Evolutionary conservation across 1,140 invertebrate species (phyloP), one percentile per base, ranked within the genome.

Genomic region (Dolichoris vasculosae): DNA sequence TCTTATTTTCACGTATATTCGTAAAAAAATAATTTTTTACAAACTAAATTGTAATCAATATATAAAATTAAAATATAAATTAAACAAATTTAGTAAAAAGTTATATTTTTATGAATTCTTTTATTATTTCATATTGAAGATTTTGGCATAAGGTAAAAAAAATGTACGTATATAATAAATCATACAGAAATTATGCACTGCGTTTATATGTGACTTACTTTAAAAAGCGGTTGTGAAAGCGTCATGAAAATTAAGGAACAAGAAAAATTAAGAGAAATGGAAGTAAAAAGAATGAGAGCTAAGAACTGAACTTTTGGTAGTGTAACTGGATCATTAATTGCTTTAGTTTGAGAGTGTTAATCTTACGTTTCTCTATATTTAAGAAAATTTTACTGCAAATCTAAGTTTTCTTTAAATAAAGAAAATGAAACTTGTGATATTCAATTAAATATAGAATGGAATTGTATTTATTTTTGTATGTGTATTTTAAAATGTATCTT

Each of bases 321-420:
- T 40, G 75, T 87, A 87, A 89, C 84, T 88, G 78, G 86, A 80
- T 85, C 85, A 85, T 90, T 91, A 90, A 89, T 89, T 88, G 86
- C 86, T 88, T 88, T 87, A 87, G 84, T 88, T 87, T 83, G 46
- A 82, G 46, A 89, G 89, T 89, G 87, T 85, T 81, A 78, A 32
- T 84, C 80, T 86, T 77, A 82, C 71, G 78, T 83, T 87, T 87
- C 83, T 84, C 84, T 82, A 85, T 86, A 87, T 88, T 87, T 80
- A 83, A 38, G 30, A 85, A 86, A 86, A 81, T 88, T 86, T 85
- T 83, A 86, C 87, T 87, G 81, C 43, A 8, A 35, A 30, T 32
- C 6, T 63, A 76, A 43, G 8, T 76, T 83, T 75, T 35, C 3
- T 59, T 59, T 59, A 2, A 83, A 63, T 40, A 26, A 59, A 59